Base-by-base conservation (phyloP, 2,797 vertebrate genomes). In the Danio tinwini region DNA sequence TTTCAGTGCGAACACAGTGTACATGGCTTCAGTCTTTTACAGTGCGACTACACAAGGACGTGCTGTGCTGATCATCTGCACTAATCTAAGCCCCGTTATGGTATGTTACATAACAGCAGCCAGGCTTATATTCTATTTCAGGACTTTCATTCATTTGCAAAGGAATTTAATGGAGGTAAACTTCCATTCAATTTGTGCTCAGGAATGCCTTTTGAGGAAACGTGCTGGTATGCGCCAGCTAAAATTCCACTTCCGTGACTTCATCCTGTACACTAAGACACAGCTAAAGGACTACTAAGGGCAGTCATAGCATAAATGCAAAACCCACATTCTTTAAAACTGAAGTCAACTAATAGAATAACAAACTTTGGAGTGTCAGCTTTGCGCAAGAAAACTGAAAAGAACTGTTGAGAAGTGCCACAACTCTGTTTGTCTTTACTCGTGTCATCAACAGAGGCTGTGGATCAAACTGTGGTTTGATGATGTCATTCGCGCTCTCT, bases 401-500 rank as follows among this genome's bases (percentile, higher is more conserved):
- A 49, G 19, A 62, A 39, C 11, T 62, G 7, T 13, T 52, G 10
- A 52, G 10, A 50, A 50, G 6, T 45, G 39, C 17, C 37, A 14
- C 61, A 78, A 50, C 53, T 40, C 16, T 13, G 19, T 58, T 59
- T 50, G 29, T 42, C 76, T 62, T 63, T 63, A 55, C 72, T 63
- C 72, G 14, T 13, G 5, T 6, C 39, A 63, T 37, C 39, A 61
- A 71, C 65, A 53, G 17, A 63, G 50, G 37, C 17, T 62, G 4
- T 53, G 29, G n/a, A 50, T 86, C 65, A 85, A 88, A 76, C 47
- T 80, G 81, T 87, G 84, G 77, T 82, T 58, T 59, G 69, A 72
- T 92, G 89, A 92, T 83, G 85, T 89, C 90, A 92, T 87, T 84
- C 82, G 71, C 78, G n/a, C 29, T 29, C n/a, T 82, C 81, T 87